Evolutionary conservation across 1,140 invertebrate genomes (phyloP), one percentile per base, ranked within the genome.

Genomic region (Andrena cerasifolii): DNA sequence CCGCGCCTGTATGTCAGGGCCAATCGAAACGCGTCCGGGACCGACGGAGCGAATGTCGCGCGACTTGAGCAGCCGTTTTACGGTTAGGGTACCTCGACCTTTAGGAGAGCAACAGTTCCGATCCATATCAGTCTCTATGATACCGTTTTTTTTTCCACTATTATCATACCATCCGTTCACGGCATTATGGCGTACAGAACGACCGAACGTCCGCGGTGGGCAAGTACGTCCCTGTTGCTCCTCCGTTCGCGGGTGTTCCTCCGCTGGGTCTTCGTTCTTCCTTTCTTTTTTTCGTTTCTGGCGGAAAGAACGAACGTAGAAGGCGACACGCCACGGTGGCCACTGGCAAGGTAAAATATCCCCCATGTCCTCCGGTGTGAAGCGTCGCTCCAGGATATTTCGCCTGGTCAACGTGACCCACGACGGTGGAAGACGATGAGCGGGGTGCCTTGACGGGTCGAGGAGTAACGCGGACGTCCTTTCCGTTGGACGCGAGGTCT

Each of bases 401-500:
- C 45, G 8, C 18, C 18, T 36, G 2, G 14, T 36, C 56, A n/a
- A 18, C 18, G 21, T 24, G n/a, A n/a, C n/a, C n/a, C n/a, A n/a
- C n/a, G n/a, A n/a, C n/a, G n/a, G n/a, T n/a, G n/a, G n/a, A n/a
- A n/a, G n/a, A n/a, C n/a, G n/a, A n/a, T n/a, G n/a, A n/a, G n/a
- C n/a, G n/a, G n/a, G n/a, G n/a, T n/a, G n/a, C n/a, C n/a, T n/a
- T n/a, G n/a, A n/a, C n/a, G n/a, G n/a, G n/a, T n/a, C 10, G 40
- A 10, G 24, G 62, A 63, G 28, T 45, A 80, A 86, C 80, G 31
- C 12, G 28, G 62, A 56, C 72, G 80, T 77, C 51, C 58, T 62
- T 80, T n/a, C n/a, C 31, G 62, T 62, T 47, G 56, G 68, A 79
- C 88, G 90, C 83, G 73, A 89, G 87, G 89, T 89, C 86, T 65